phyloP scores from a whole-genome alignment of 2,888 invertebrate genomes.

The Odontocolon sp. region DNA sequence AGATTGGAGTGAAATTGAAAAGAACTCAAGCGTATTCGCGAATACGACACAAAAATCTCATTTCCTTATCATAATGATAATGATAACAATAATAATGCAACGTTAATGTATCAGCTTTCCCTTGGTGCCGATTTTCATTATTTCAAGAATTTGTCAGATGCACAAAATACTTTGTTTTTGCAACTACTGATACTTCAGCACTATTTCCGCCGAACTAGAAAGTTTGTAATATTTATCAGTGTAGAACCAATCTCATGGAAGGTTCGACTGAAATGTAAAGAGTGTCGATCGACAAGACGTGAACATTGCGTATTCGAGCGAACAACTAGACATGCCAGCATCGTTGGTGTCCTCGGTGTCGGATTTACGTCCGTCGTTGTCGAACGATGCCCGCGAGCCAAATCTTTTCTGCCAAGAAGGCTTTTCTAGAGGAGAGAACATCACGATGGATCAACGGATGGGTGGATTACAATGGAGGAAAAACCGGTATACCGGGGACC shows the following conservation, averaged over 20 bases:
- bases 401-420: slow-evolving; percentile 19
- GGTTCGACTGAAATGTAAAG: no score
- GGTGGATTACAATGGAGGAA: slow-evolving; percentile 58
- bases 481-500: slow-evolving; percentile 59
- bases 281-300: background rate
- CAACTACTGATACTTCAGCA: no score
- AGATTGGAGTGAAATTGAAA: slow-evolving; percentile 56
- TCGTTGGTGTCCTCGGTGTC: slow-evolving; percentile 45
- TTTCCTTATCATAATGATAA: background rate
- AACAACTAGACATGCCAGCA: slow-evolving; percentile 3
- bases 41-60: slow-evolving; percentile 3
- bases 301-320: background rate
- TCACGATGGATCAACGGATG: slow-evolving; percentile 45
- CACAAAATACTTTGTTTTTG: no score
- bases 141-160: no score
- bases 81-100: background rate
- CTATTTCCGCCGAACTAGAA: no score
- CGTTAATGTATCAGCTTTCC: background rate
- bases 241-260: no score
- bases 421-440: slow-evolving; percentile 38
- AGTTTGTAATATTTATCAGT: no score
- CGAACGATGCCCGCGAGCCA: background rate
- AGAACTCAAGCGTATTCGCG: slow-evolving; percentile 33
- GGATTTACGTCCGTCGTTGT: slow-evolving; percentile 44
- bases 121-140: no score